phyloP scores from a whole-genome alignment of 2,113 vertebrate species.

The Cyanoramphus novaezelandiae region DNA sequence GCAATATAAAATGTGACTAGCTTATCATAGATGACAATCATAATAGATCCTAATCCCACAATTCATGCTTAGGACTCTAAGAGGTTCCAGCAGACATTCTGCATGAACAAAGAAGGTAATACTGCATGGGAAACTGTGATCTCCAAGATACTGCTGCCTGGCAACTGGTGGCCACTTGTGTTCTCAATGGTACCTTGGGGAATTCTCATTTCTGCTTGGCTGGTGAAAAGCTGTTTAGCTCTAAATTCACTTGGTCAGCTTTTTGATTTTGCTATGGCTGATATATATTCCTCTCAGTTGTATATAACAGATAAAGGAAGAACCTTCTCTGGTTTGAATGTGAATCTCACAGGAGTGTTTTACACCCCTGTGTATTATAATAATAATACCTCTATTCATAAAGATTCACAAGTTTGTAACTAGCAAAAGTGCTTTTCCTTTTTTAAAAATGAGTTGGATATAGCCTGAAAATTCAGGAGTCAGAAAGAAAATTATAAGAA shows the following conservation, averaged over 20 bases:
- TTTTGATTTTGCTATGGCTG: not conserved
- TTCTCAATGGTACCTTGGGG: not conserved
- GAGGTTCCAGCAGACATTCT: not conserved
- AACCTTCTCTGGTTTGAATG: not conserved
- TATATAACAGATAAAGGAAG: not conserved
- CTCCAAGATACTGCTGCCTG: not conserved
- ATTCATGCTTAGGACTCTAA: not conserved
- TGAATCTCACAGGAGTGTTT: rapidly evolving
- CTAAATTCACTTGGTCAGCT: not conserved
- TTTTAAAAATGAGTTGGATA: not conserved
- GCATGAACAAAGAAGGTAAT: not conserved
- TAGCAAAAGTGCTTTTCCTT: not conserved
- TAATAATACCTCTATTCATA: not conserved
- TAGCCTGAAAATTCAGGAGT: not conserved
- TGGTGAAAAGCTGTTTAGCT: not conserved
- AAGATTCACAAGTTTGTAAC: not conserved
- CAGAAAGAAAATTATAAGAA: not conserved
- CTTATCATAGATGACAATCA: not conserved
- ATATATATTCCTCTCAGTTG: not conserved
- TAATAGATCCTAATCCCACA: not conserved
- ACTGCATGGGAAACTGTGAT: not conserved
- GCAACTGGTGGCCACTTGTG: not conserved
- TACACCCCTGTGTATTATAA: not conserved
- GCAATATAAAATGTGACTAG: not conserved
- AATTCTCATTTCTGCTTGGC: not conserved